These are phyloP conservation scores for Perizoma affinitatum DNA, from an alignment of 2,888 invertebrate genomes.

Conservation along the genomic window DNA sequence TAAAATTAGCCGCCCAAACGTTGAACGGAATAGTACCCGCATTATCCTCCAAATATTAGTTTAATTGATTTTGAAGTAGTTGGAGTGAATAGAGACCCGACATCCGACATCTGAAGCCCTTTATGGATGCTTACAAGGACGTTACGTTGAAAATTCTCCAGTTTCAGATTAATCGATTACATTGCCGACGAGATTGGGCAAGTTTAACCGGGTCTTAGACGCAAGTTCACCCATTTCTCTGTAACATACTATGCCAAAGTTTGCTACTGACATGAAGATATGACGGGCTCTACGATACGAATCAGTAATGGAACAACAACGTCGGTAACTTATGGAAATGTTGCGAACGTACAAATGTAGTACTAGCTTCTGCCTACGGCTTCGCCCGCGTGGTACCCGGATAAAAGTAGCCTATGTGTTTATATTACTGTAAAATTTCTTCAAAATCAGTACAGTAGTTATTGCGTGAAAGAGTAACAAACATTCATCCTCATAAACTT, in stretches of 20 bases:
- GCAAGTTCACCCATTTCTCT: constrained; percentile 67
- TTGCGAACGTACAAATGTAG: too few species aligned
- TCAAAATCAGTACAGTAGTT: too few species aligned
- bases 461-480: too few species aligned
- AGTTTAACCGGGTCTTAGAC: constrained; percentile 58
- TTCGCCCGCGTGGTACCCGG: too few species aligned
- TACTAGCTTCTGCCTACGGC: too few species aligned
- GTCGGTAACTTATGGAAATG: constrained; percentile 9
- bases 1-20: constrained; percentile 28
- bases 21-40: constrained; percentile 32
- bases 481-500: too few species aligned
- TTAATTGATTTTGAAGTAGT: constrained; percentile 53
- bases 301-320: constrained; percentile 27
- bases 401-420: too few species aligned
- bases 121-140: constrained; percentile 45
- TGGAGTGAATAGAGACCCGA: constrained; percentile 41
- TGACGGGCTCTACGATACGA: constrained; percentile 40
- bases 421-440: too few species aligned
- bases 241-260: constrained; percentile 51
- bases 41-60: constrained; percentile 44
- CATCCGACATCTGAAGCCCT: constrained; percentile 42
- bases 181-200: constrained; percentile 63
- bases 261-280: constrained; percentile 51
- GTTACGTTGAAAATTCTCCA: constrained; percentile 55
- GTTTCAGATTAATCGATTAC: constrained; percentile 72